Evolutionary conservation across 2,797 vertebrate genomes (phyloP).

Genomic region (Antennarius maculatus): DNA sequence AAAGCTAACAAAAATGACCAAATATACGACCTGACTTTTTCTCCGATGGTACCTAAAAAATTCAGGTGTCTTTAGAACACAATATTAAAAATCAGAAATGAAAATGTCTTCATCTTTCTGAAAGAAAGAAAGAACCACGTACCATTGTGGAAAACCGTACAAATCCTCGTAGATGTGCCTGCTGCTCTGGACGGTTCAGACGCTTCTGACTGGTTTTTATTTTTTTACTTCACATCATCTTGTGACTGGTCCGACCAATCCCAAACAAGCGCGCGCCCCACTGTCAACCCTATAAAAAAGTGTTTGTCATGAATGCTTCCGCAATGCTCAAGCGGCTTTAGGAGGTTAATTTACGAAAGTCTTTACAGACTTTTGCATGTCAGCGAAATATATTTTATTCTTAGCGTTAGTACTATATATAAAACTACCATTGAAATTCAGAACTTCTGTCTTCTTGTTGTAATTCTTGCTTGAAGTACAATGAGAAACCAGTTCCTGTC

Average conservation of each 20-base stretch:
- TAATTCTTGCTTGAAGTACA: too few relatives aligned
- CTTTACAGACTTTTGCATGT: too few relatives aligned
- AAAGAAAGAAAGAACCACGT: constrained; percentile 25
- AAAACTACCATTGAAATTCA: too few relatives aligned
- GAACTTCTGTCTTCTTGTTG: too few relatives aligned
- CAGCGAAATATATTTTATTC: too few relatives aligned
- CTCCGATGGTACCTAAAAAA: not conserved
- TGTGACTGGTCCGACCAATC: constrained; percentile 70
- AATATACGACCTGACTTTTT: constrained; percentile 37
- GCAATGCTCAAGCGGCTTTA: too few relatives aligned
- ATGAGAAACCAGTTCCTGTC: too few relatives aligned
- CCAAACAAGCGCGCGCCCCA: constrained; percentile 28
- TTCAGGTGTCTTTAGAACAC: not conserved
- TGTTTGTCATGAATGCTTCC: too few relatives aligned
- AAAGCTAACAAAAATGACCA: constrained; percentile 53
- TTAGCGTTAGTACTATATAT: too few relatives aligned
- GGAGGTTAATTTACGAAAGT: too few relatives aligned
- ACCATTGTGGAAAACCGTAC: constrained; percentile 69
- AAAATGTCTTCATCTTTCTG: accelerated
- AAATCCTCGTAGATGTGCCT: constrained; percentile 45
- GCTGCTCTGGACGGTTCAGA: constrained; percentile 53
- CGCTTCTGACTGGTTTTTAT: constrained; percentile 41
- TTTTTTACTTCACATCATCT: constrained; percentile 60
- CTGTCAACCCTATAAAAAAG: not conserved
- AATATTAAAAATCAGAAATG: not conserved